phyloP scores from a whole-genome alignment of 1,140 invertebrate genomes.

The Drosophila suzukii region DNA sequence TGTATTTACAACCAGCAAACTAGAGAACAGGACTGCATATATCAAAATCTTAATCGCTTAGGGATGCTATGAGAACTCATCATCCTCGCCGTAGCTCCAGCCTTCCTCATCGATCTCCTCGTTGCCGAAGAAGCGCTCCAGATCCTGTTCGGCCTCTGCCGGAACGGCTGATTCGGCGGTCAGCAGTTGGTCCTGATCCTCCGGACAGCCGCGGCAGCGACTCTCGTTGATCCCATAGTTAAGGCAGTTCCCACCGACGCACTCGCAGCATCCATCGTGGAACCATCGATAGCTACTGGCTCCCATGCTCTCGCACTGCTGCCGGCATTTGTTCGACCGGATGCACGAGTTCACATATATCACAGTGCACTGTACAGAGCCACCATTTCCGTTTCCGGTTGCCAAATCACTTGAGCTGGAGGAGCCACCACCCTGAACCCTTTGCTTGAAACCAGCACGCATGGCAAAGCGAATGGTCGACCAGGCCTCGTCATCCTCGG shows the following conservation, averaged over 20 bases:
- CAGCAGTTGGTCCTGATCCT: constrained; percentile 56
- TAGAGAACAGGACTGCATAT: background rate
- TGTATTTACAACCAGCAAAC: background rate
- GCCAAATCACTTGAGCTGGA: constrained; percentile 13
- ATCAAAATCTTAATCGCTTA: background rate
- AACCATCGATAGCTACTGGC: constrained; percentile 90
- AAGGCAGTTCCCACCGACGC: constrained; percentile 94
- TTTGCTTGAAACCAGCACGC: constrained; percentile 56
- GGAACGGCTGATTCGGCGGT: constrained; percentile 7
- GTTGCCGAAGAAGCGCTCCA: constrained; percentile 51
- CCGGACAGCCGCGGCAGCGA: constrained; percentile 75
- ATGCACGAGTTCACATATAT: constrained; percentile 96
- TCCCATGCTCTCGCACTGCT: constrained; percentile 83
- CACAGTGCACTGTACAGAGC: constrained; percentile 93
- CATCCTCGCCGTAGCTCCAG: constrained; percentile 70
- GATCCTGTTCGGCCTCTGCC: constrained; percentile 57
- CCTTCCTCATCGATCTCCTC: constrained; percentile 65
- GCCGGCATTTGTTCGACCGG: constrained; percentile 91
- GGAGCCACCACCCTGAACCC: constrained; percentile 45
- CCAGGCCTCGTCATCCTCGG: constrained; percentile 91
- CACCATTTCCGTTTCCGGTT: constrained; percentile 16
- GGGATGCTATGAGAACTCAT: constrained; percentile 20
- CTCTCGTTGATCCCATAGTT: constrained; percentile 96
- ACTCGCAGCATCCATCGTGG: constrained; percentile 98
- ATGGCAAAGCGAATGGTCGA: constrained; percentile 89